Percentiles rank a stretch among this genome's conserved stretches.
Evolutionary conservation across 2,113 vertebrate genomes (phyloP).

Genomic region (Lathamus discolor): DNA sequence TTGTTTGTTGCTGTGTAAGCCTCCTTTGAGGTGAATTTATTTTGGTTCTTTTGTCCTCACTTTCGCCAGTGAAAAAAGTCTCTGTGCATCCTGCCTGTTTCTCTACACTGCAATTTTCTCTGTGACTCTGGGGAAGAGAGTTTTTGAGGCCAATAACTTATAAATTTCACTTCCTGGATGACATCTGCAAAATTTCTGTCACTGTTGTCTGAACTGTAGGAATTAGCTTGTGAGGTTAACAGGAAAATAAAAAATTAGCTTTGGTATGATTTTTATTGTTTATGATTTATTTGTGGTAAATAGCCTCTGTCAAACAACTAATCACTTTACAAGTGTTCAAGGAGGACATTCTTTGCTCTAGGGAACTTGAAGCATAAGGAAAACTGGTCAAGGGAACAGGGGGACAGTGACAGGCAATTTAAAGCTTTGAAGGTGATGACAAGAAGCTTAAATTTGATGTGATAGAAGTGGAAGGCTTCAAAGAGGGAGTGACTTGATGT

Average conservation of each 20-base stretch:
- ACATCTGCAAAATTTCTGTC: not conserved
- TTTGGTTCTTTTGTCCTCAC: not conserved
- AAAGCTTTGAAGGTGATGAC: constrained; percentile 38
- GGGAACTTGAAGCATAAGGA: not conserved
- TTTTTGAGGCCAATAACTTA: not conserved
- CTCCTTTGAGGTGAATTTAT: not conserved
- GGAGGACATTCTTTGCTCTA: not conserved
- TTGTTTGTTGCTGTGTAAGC: not conserved
- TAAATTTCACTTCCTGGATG: not conserved
- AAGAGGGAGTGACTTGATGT: not conserved
- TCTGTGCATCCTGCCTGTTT: not conserved
- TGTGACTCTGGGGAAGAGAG: not conserved
- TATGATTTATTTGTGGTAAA: constrained; percentile 37
- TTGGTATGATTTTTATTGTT: not conserved
- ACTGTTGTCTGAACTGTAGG: not conserved
- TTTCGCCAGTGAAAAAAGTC: not conserved
- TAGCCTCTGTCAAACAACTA: not conserved
- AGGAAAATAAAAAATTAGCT: not conserved
- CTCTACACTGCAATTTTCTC: not conserved
- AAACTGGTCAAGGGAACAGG: not conserved
- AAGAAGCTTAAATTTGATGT: constrained; percentile 44
- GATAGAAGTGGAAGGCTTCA: constrained; percentile 21
- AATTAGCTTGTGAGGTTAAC: constrained; percentile 1
- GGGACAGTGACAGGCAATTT: constrained; percentile 6
- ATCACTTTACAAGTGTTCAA: constrained; percentile 20